These are phyloP conservation scores for Toxotes lorentzi DNA, from an alignment of 2,797 vertebrate species.

Conservation along the genomic window DNA sequence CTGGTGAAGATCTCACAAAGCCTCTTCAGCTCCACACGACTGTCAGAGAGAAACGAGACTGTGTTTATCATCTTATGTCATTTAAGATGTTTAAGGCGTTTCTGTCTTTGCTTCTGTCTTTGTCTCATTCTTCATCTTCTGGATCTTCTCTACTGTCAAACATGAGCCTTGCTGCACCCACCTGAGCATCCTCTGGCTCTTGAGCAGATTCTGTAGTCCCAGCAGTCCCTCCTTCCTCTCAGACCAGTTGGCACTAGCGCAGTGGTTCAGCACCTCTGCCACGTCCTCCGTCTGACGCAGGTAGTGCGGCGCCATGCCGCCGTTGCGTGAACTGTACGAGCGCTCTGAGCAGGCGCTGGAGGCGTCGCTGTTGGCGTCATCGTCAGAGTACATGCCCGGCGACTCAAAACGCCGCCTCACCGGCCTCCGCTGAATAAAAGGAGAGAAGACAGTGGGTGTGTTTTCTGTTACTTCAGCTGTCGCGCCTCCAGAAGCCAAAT, in stretches of 20 bases:
- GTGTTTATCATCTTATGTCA: too few relatives aligned
- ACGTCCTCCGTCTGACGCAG: constrained; percentile 94
- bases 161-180: constrained; percentile 45
- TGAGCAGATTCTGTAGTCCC: constrained; percentile 92
- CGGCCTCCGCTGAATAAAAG: constrained; percentile 86
- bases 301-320: constrained; percentile 90
- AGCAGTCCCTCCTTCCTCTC: constrained; percentile 96
- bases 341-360: constrained; percentile 95
- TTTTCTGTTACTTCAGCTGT: too few relatives aligned
- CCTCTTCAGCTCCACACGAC: constrained; percentile 95
- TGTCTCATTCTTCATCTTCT: too few relatives aligned
- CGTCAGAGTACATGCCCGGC: constrained; percentile 94
- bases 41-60: constrained; percentile 68
- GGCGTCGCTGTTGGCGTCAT: constrained; percentile 95
- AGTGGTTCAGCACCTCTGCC: constrained; percentile 96
- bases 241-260: constrained; percentile 96
- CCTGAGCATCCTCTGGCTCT: constrained; percentile 92
- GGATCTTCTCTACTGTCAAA: too few relatives aligned
- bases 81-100: too few relatives aligned
- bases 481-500: not conserved
- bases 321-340: constrained; percentile 92
- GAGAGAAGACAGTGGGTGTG: not conserved
- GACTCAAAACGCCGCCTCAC: constrained; percentile 92
- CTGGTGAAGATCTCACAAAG: constrained; percentile 97
- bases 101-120: too few relatives aligned